Evolutionary conservation across 37 sponge, comb jelly and placozoan genomes (phyloP).

Genomic region (Chondrosia reniformis): DNA sequence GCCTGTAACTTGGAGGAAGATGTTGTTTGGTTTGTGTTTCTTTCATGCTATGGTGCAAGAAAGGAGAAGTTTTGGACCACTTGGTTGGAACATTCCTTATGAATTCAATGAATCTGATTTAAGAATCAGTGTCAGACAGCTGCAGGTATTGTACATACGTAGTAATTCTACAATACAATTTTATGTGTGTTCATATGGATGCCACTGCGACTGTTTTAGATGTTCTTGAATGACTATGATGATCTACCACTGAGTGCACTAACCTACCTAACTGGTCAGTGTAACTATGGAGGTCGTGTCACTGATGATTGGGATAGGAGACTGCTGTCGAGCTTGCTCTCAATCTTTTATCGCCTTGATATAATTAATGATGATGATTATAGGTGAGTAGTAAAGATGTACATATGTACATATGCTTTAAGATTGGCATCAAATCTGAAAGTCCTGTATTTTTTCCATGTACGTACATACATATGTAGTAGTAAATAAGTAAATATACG

Average conservation of each 20-base stretch:
- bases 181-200: background rate
- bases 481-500: too few species aligned
- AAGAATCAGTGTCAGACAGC: conserved; percentile 90
- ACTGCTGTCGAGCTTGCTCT: conserved; percentile 82
- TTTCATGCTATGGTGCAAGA: conserved; percentile 98
- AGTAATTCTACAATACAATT: background rate
- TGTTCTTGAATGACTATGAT: conserved; percentile 98
- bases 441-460: too few species aligned
- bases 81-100: conserved; percentile 99
- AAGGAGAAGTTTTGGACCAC: conserved; percentile 93
- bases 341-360: conserved; percentile 83
- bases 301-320: conserved; percentile 97
- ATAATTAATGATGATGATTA: conserved; percentile 74
- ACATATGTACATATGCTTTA: too few species aligned
- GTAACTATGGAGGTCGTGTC: conserved; percentile 97
- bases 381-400: conserved; percentile 41
- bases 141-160: too few species aligned
- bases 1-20: conserved; percentile 78
- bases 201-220: conserved; percentile 27
- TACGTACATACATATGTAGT: too few species aligned
- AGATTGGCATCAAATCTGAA: too few species aligned
- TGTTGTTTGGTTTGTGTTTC: conserved; percentile 97
- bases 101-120: conserved; percentile 98
- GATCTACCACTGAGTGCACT: conserved; percentile 88
- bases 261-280: conserved; percentile 94